A percentile compares a stretch with the other conserved stretches of the same genome.
phyloP scores from a whole-genome alignment of 1,140 invertebrate species.

The Anadara kagoshimensis region DNA sequence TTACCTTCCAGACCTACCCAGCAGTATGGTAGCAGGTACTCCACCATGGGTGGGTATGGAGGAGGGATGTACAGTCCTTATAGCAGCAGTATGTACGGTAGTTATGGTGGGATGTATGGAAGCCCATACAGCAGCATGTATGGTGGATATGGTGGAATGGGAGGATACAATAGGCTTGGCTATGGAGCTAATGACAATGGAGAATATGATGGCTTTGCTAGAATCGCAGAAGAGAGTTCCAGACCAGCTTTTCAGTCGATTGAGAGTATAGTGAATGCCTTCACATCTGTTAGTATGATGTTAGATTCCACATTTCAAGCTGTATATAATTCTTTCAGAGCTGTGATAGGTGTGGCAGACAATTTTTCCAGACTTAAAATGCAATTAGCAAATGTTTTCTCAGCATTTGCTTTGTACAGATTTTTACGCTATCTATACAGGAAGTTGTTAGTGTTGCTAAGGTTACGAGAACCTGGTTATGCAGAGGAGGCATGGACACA shows the following conservation, averaged over 20 bases:
- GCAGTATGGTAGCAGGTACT: constrained; percentile 21
- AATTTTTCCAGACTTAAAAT: constrained; percentile 89
- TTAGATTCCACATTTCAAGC: constrained; percentile 96
- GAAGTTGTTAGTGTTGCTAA: constrained; percentile 82
- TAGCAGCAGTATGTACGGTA: constrained; percentile 19
- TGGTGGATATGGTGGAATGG: constrained; percentile 67
- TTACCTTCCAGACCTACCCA: constrained; percentile 53
- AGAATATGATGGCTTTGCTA: constrained; percentile 81
- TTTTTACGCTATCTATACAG: constrained; percentile 86
- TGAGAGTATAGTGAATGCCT: constrained; percentile 92
- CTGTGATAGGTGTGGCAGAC: constrained; percentile 95
- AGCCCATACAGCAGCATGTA: constrained; percentile 49
- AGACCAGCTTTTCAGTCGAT: constrained; percentile 94
- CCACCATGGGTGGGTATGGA: constrained; percentile 17
- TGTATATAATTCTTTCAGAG: constrained; percentile 94
- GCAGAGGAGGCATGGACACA: constrained; percentile 71
- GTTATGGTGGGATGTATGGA: constrained; percentile 34
- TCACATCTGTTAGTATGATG: constrained; percentile 96
- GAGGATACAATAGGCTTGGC: constrained; percentile 65
- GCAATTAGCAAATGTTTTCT: constrained; percentile 89
- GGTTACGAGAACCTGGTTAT: constrained; percentile 68
- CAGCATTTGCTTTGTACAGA: constrained; percentile 87
- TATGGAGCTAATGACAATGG: constrained; percentile 52
- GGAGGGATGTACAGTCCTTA: constrained; percentile 43
- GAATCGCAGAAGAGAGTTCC: constrained; percentile 92